phyloP scores from a whole-genome alignment of 2,113 vertebrate species.

The Pangasianodon hypophthalmus region DNA sequence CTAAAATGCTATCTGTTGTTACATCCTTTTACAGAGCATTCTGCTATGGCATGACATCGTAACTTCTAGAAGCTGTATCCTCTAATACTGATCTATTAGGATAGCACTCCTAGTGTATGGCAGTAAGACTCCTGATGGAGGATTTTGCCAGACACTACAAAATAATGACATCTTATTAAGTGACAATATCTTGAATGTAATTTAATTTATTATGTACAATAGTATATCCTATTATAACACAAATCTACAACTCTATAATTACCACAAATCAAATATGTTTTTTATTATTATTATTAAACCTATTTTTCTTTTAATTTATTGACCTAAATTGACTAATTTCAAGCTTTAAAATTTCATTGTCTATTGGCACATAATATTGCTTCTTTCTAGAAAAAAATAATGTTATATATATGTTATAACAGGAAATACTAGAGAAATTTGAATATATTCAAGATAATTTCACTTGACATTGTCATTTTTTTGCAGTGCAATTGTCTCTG shows the following conservation, averaged over 20 bases:
- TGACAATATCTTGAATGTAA: too few relatives aligned
- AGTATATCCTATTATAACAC: background rate
- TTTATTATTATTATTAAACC: too few relatives aligned
- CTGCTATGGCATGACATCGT: background rate
- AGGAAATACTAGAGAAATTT: background rate
- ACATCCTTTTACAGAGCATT: background rate
- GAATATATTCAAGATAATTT: background rate
- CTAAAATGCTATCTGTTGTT: background rate
- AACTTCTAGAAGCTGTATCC: background rate
- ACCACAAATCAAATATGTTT: background rate
- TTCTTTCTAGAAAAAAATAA: background rate
- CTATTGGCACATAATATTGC: too few relatives aligned
- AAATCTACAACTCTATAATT: too few relatives aligned
- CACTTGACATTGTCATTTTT: too few relatives aligned
- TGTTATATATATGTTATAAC: background rate
- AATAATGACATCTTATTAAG: background rate
- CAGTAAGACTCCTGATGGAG: background rate
- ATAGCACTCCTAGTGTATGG: background rate
- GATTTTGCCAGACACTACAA: background rate
- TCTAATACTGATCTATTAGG: background rate
- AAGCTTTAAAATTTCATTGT: too few relatives aligned
- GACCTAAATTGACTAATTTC: too few relatives aligned
- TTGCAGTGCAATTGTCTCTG: too few relatives aligned
- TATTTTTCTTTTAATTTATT: too few relatives aligned
- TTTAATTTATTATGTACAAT: too few relatives aligned